Conservation (phyloP, 1,140 invertebrate genomes). For the Pseudomyrmex pallidus region DNA sequence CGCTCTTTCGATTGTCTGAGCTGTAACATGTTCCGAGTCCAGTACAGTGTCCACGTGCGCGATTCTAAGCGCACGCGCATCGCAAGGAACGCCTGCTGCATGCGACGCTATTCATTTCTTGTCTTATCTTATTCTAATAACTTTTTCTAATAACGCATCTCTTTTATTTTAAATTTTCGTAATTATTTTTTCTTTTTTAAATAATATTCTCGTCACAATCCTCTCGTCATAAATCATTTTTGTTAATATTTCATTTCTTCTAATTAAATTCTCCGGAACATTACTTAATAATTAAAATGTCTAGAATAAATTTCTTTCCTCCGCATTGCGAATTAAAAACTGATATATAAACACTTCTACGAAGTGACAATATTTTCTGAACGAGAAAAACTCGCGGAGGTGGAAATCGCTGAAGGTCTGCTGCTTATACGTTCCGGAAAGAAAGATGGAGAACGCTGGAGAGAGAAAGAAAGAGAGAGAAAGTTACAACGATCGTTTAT, state of each 20-base stretch:
- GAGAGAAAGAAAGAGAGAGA: not conserved
- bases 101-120: not conserved
- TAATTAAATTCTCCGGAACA: not conserved
- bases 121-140: no score
- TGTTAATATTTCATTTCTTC: not conserved
- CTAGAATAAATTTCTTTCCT: no score
- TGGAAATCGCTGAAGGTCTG: constrained; percentile 65
- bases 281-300: not conserved
- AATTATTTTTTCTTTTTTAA: no score
- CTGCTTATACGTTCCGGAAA: constrained; percentile 26
- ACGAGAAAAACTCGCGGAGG: constrained; percentile 28
- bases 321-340: no score
- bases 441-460: constrained; percentile 28
- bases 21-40: constrained; percentile 63
- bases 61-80: constrained; percentile 27
- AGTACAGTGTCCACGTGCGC: constrained; percentile 44
- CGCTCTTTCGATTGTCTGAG: constrained; percentile 78
- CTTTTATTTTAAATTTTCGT: no score
- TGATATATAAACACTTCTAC: no score
- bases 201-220: no score
- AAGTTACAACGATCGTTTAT: constrained; percentile 48
- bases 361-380: no score
- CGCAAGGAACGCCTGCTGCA: not conserved
- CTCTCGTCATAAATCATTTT: not conserved
- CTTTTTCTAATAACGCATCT: no score